Conservation (phyloP, 2,113 vertebrate species). For the Bagarius yarrelli region DNA sequence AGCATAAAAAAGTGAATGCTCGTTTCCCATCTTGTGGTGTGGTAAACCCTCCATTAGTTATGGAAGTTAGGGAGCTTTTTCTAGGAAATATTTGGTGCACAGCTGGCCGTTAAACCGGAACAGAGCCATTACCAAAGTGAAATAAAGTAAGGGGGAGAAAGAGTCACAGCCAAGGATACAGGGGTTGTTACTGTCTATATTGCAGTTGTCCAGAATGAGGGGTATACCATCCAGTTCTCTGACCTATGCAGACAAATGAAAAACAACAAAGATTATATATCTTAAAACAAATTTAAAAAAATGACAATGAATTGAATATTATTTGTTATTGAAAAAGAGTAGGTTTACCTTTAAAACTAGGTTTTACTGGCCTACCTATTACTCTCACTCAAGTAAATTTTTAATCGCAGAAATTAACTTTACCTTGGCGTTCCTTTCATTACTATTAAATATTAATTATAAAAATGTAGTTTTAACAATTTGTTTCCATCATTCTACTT, state of each 20-base stretch:
- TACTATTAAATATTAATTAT: no score
- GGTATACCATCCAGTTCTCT: slow-evolving; percentile 86
- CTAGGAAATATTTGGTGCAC: slow-evolving; percentile 18
- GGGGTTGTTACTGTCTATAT: slow-evolving; percentile 90
- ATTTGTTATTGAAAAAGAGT: no score
- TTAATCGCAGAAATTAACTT: no score
- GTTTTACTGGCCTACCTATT: no score
- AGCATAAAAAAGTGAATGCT: slow-evolving; percentile 23
- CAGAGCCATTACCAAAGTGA: slow-evolving; percentile 7
- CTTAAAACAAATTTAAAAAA: not conserved
- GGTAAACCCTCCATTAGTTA: slow-evolving; percentile 48
- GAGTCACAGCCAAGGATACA: slow-evolving; percentile 85
- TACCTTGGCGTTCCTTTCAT: no score
- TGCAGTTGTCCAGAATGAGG: slow-evolving; percentile 92
- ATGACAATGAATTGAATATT: no score
- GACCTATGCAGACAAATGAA: slow-evolving; percentile 70
- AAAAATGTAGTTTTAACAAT: no score
- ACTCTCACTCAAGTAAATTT: no score
- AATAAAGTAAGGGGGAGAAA: not conserved
- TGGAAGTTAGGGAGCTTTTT: slow-evolving; percentile 35
- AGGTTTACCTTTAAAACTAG: not conserved
- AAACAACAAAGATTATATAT: not conserved
- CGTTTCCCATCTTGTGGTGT: slow-evolving; percentile 34
- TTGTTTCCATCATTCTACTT: no score
- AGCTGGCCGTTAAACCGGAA: slow-evolving; percentile 27